Evolutionary conservation across 2,888 invertebrate species (phyloP).

Genomic region (Tillus elongatus): DNA sequence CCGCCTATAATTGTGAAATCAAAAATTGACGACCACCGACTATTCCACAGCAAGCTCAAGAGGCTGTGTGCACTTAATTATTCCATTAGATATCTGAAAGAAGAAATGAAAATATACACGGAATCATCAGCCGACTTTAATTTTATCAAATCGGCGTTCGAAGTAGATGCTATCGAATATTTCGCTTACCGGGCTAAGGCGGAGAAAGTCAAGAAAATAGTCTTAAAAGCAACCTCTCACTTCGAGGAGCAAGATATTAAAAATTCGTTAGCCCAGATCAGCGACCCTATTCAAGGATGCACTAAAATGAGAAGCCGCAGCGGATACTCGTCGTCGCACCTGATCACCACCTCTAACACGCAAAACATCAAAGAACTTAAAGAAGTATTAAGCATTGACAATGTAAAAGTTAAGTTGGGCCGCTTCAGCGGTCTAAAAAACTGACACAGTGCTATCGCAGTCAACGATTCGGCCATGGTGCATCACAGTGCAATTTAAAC

Average conservation of each 20-base stretch:
- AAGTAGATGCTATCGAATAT: not conserved
- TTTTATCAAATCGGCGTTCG: not conserved
- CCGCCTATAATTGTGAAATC: constrained; percentile 5
- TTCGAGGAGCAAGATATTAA: too few relatives aligned
- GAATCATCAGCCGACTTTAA: not conserved
- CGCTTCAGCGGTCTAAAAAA: not conserved
- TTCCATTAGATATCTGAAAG: not conserved
- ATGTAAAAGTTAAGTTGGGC: not conserved
- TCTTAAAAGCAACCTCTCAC: constrained; percentile 11
- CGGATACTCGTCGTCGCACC: too few relatives aligned
- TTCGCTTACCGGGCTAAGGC: constrained; percentile 9
- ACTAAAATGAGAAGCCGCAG: too few relatives aligned
- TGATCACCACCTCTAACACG: not conserved
- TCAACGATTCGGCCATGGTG: not conserved
- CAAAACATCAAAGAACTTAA: not conserved
- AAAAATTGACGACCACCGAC: not conserved
- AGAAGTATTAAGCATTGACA: too few relatives aligned
- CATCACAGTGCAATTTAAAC: too few relatives aligned
- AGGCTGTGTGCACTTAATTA: not conserved
- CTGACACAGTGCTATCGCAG: not conserved
- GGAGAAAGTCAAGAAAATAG: constrained; percentile 9
- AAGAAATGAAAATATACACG: constrained; percentile 5
- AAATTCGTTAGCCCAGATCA: too few relatives aligned
- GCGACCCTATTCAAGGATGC: too few relatives aligned
- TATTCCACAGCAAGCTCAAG: constrained; percentile 3